A percentile compares a stretch with the other conserved stretches of the same genome.
phyloP scores from a whole-genome alignment of 2,113 vertebrate genomes.

The Salvelinus namaycush region DNA sequence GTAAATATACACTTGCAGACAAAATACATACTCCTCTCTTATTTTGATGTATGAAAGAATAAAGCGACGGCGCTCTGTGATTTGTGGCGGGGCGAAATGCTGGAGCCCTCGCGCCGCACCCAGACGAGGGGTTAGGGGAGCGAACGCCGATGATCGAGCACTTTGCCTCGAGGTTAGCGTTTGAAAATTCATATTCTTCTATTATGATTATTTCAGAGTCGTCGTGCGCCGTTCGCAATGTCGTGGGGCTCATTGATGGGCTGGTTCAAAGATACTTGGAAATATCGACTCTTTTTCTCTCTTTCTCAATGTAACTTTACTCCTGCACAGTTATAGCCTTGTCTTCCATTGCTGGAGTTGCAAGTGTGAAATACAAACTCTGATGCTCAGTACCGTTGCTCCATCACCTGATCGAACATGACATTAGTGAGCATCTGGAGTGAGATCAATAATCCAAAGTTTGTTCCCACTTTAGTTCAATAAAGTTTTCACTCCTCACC shows the following conservation, averaged over 20 bases:
- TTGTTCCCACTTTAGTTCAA: slow-evolving; percentile 62
- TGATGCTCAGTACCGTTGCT: slow-evolving; percentile 42
- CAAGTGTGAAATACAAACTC: slow-evolving; percentile 44
- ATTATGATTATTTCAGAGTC: slow-evolving; percentile 57
- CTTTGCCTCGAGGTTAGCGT: slow-evolving; percentile 55
- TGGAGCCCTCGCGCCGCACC: slow-evolving; percentile 25
- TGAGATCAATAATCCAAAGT: slow-evolving; percentile 69
- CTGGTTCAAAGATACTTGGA: slow-evolving; percentile 11
- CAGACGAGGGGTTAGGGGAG: slow-evolving; percentile 17
- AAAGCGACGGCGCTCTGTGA: slow-evolving; percentile 65
- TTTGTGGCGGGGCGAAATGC: slow-evolving; percentile 53
- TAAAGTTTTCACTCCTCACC: slow-evolving; percentile 57
- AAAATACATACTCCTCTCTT: slow-evolving; percentile 63
- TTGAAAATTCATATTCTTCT: slow-evolving; percentile 55
- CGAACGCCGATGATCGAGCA: slow-evolving; percentile 51
- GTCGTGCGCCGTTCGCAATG: slow-evolving; percentile 28
- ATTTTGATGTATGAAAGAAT: slow-evolving; percentile 77
- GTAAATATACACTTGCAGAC: slow-evolving; percentile 77
- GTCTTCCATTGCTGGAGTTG: slow-evolving; percentile 52
- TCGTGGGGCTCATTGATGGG: slow-evolving; percentile 47
- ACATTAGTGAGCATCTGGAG: slow-evolving; percentile 65
- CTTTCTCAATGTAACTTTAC: slow-evolving; percentile 36
- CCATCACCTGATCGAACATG: slow-evolving; percentile 60
- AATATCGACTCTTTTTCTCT: slow-evolving; percentile 52
- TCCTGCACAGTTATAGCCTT: slow-evolving; percentile 41